Base-by-base conservation (phyloP, 2,113 vertebrate species). In the Pangasianodon gigas region DNA sequence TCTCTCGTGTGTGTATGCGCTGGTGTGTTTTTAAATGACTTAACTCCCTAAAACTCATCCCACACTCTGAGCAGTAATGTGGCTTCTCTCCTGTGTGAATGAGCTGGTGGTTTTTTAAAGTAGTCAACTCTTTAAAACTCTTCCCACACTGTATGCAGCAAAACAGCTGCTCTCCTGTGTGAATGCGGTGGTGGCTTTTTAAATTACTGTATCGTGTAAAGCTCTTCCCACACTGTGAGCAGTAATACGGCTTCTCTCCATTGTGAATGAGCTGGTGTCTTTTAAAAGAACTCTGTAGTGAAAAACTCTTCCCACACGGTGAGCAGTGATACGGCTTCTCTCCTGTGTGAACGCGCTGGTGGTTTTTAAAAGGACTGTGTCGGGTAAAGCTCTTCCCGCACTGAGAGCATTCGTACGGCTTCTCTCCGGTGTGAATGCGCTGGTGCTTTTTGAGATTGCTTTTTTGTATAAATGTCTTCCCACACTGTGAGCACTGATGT, bases 181-280 rank as follows among this genome's bases (percentile, higher is more conserved):
- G 79, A 54, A 54, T 1, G 16, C 79, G 79, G 51, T 82, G 79
- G 79, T 82, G 79, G 51, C 79, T 82, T 82, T 82, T 82, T 32
- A 82, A 32, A 82, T 54, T 82, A n/a, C 51, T 82, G 29, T 56
- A 9, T 4, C 79, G 51, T 8, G 79, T 56, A 54, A 82, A 82
- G 19, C 79, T 82, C n/a, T 56, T 82, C 29, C 79, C 79, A 16
- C 79, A 82, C n/a, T 82, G 29, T 4, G 79, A 19, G 51, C 79
- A 82, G 79, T 54, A 82, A 37, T 82, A 82, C 48, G 79, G 79
- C 13, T 82, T 82, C 51, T 82, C 51, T 19, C 79, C 79, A 18
- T 82, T 82, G 79, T 82, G 79, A 32, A 82, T 82, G 48, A 82
- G 51, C n/a, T 82, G 79, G 51, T 82, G 79, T 32, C 79, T 54